phyloP scores from a whole-genome alignment of 1,140 invertebrate species.

The Cylas formicarius region DNA sequence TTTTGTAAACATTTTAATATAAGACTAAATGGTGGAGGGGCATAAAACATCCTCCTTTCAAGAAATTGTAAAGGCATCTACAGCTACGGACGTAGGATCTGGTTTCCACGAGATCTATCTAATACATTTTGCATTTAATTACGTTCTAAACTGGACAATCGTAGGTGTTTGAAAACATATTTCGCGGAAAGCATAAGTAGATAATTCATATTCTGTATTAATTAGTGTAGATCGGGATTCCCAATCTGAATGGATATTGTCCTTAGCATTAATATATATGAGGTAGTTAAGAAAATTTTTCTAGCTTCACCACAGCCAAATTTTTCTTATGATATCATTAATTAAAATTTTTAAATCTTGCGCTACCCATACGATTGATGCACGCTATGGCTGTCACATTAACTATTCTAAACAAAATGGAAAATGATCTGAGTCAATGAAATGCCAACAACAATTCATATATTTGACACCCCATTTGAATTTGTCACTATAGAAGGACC shows the following conservation, averaged over 20 bases:
- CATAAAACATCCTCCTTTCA: slow-evolving; percentile 31
- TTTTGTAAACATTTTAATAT: slow-evolving; percentile 26
- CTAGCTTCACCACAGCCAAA: too few relatives aligned
- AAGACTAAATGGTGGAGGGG: slow-evolving; percentile 35
- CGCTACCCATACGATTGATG: background rate
- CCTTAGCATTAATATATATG: slow-evolving; percentile 24
- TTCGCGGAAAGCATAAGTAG: slow-evolving; percentile 1
- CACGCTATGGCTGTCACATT: slow-evolving; percentile 20
- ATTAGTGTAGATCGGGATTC: slow-evolving; percentile 20
- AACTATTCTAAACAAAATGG: slow-evolving; percentile 29
- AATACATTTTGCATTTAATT: slow-evolving; percentile 28
- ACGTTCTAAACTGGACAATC: slow-evolving; percentile 32
- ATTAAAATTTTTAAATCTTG: too few relatives aligned
- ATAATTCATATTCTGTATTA: slow-evolving; percentile 8
- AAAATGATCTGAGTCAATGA: slow-evolving; percentile 13
- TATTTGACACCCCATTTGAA: slow-evolving; percentile 24
- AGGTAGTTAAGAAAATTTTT: slow-evolving; percentile 26
- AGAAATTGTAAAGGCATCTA: slow-evolving; percentile 33
- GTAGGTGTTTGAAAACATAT: slow-evolving; percentile 25
- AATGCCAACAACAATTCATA: slow-evolving; percentile 26
- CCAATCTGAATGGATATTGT: slow-evolving; percentile 28
- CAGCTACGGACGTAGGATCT: slow-evolving; percentile 21
- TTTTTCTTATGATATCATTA: too few relatives aligned
- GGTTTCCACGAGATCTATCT: slow-evolving; percentile 23
- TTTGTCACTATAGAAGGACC: background rate